Conservation (phyloP, 2,113 vertebrate genomes). For the Phaethornis superciliosus region DNA sequence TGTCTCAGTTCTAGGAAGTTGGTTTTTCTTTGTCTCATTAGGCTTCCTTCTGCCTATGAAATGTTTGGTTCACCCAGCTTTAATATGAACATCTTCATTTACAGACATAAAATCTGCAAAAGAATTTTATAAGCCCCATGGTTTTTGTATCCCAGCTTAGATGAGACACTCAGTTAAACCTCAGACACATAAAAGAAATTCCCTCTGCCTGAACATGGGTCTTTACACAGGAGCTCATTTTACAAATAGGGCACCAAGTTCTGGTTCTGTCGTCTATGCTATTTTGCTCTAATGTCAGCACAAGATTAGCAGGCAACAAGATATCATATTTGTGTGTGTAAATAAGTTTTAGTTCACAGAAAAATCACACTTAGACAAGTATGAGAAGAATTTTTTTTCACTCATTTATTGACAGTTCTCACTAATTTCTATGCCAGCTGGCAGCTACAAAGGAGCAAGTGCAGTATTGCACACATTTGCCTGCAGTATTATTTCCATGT, state of each 20-base stretch:
- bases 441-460: neutral
- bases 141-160: neutral
- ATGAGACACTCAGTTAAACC: neutral
- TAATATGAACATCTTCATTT: neutral
- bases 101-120: conserved; percentile 30
- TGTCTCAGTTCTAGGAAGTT: conserved; percentile 21
- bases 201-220: neutral
- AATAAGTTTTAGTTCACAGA: neutral
- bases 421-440: neutral
- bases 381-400: neutral
- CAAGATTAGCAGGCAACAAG: neutral
- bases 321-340: neutral
- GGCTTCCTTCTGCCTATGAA: conserved; percentile 18
- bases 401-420: no score
- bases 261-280: neutral
- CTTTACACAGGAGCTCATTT: neutral
- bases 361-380: neutral
- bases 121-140: neutral
- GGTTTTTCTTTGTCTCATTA: conserved; percentile 30
- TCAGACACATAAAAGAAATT: neutral
- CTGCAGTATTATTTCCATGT: neutral
- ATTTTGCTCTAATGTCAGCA: neutral
- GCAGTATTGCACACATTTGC: neutral
- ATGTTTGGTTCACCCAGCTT: neutral
- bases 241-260: neutral